phyloP scores from a whole-genome alignment of 2,888 invertebrate genomes.

The Euclidia mi region DNA sequence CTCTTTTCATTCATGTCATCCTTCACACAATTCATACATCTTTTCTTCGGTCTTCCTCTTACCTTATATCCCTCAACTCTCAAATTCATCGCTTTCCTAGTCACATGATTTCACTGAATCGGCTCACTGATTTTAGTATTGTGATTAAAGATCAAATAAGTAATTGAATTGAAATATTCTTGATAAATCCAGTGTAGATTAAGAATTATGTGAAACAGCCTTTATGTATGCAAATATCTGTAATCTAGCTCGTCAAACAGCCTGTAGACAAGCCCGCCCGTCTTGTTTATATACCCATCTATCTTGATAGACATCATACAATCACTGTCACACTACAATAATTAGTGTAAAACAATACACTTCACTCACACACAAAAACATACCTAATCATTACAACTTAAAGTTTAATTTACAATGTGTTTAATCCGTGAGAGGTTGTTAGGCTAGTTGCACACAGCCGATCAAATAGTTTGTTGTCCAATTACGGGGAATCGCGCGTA shows the following conservation, averaged over 20 bases:
- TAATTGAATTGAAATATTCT: too few relatives aligned
- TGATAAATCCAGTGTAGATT: too few relatives aligned
- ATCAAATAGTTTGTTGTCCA: slow-evolving; percentile 69
- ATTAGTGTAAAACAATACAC: slow-evolving; percentile 4
- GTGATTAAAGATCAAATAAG: too few relatives aligned
- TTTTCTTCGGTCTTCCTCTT: too few relatives aligned
- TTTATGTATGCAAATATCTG: too few relatives aligned
- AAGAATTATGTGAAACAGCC: too few relatives aligned
- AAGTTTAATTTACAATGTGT: slow-evolving; percentile 32
- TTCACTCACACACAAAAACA: slow-evolving; percentile 21
- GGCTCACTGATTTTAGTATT: too few relatives aligned
- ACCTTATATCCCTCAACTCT: too few relatives aligned
- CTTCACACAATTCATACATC: too few relatives aligned
- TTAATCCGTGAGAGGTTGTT: not conserved
- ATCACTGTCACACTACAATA: slow-evolving; percentile 4
- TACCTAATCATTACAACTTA: slow-evolving; percentile 26
- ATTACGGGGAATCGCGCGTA: slow-evolving; percentile 57
- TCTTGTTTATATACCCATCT: slow-evolving; percentile 6
- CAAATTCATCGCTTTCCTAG: too few relatives aligned
- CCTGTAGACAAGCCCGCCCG: not conserved
- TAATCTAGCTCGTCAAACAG: not conserved
- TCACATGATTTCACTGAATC: too few relatives aligned
- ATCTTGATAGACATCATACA: slow-evolving; percentile 2
- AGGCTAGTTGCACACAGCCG: slow-evolving; percentile 44
- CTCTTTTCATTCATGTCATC: too few relatives aligned